phyloP scores from a whole-genome alignment of 2,113 vertebrate genomes.

The Halcyon senegalensis region DNA sequence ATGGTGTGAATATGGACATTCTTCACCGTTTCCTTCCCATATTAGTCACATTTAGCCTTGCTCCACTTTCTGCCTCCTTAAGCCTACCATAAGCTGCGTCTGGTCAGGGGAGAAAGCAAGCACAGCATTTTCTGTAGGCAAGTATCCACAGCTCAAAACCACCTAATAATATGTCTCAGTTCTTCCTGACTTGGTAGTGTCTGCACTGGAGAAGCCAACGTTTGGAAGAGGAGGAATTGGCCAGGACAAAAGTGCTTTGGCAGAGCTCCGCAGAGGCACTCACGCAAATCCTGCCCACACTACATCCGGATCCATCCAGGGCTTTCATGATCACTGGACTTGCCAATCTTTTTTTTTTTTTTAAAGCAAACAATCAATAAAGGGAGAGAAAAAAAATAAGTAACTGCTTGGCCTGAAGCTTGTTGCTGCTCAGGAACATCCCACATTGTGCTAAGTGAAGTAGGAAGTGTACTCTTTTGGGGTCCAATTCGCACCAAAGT shows the following conservation, averaged over 20 bases:
- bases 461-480: not conserved
- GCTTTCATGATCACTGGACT: constrained; percentile 3
- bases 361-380: constrained; percentile 39
- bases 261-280: constrained; percentile 26
- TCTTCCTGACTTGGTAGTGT: constrained; percentile 40
- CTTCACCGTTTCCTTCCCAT: constrained; percentile 9
- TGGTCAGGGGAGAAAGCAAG: constrained; percentile 34
- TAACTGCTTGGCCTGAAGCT: constrained; percentile 1
- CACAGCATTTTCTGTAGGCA: constrained; percentile 53
- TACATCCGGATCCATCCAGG: not conserved
- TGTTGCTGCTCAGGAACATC: constrained; percentile 1
- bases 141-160: constrained; percentile 55
- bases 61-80: not conserved
- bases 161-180: constrained; percentile 39
- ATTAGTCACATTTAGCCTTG: not conserved
- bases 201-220: constrained; percentile 13
- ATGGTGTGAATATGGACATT: not conserved
- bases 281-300: constrained; percentile 5
- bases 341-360: not conserved
- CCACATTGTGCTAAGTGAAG: not conserved
- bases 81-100: not conserved
- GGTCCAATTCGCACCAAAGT: not conserved
- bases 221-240: constrained; percentile 20
- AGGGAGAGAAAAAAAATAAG: not conserved
- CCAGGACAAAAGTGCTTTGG: constrained; percentile 40